Conservation (phyloP, 1,140 invertebrate species). For the Bilobella aurantiaca region DNA sequence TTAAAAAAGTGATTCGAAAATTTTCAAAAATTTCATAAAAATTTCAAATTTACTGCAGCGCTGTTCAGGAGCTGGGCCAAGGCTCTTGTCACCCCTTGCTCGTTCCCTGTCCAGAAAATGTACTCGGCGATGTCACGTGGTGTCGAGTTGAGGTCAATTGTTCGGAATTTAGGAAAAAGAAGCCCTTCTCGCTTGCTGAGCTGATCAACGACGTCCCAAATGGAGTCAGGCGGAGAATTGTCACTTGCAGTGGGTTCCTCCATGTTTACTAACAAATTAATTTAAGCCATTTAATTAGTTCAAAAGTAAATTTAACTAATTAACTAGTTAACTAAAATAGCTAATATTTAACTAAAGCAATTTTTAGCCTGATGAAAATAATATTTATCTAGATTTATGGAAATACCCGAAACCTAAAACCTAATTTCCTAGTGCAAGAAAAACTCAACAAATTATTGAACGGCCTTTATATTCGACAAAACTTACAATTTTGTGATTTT, state of each 20-base stretch:
- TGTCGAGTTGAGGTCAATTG: conserved; percentile 21
- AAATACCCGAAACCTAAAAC: no score
- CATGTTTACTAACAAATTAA: conserved; percentile 24
- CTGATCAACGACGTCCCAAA: neutral
- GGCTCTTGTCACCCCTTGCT: conserved; percentile 57
- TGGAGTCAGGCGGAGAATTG: conserved; percentile 20
- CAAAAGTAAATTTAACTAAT: no score
- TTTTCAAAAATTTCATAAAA: neutral
- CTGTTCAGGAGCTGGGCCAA: conserved; percentile 61
- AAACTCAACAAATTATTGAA: no score
- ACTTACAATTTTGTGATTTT: no score
- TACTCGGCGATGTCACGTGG: conserved; percentile 50
- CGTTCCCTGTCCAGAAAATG: conserved; percentile 65
- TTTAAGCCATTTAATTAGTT: no score
- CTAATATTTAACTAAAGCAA: no score
- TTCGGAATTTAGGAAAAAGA: neutral
- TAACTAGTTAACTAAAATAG: no score
- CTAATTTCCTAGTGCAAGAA: no score
- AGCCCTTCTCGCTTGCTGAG: neutral
- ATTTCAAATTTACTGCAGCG: conserved; percentile 49
- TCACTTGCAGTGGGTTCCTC: conserved; percentile 25
- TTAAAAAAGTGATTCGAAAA: neutral
- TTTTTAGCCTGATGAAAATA: no score
- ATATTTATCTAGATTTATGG: no score
- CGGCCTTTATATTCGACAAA: no score